These are phyloP conservation scores for Neoaliturus tenellus DNA, from an alignment of 2,888 invertebrate species.

Conservation along the genomic window DNA sequence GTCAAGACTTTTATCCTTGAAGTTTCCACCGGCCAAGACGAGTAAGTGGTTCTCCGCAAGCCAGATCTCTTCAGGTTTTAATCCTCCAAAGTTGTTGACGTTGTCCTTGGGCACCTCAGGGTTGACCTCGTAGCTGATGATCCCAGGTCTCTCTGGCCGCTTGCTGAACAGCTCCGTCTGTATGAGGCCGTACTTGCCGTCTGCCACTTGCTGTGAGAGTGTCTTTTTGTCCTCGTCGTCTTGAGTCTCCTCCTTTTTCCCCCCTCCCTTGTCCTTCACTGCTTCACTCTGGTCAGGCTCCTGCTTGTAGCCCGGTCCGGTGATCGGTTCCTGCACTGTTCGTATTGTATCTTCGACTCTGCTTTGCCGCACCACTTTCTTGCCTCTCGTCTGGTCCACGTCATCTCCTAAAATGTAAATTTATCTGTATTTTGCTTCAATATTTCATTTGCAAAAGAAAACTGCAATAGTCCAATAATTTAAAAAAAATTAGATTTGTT, in stretches of 20 bases:
- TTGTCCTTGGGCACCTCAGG: constrained; percentile 89
- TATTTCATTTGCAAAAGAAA: background rate
- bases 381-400: background rate
- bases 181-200: constrained; percentile 93
- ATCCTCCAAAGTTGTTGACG: constrained; percentile 86
- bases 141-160: constrained; percentile 84
- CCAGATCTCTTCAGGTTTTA: constrained; percentile 92
- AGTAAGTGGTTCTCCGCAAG: constrained; percentile 91
- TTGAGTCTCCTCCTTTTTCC: constrained; percentile 67
- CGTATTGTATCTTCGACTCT: constrained; percentile 31
- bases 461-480: no score
- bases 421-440: background rate
- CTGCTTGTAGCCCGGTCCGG: constrained; percentile 36
- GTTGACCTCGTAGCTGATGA: constrained; percentile 88
- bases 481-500: no score
- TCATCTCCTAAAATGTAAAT: constrained; percentile 27
- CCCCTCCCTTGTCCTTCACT: constrained; percentile 59
- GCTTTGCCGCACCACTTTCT: constrained; percentile 39
- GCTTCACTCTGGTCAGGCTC: constrained; percentile 71
- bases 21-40: constrained; percentile 87
- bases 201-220: constrained; percentile 91
- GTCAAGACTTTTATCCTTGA: constrained; percentile 69
- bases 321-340: constrained; percentile 31
- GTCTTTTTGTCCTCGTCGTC: constrained; percentile 88
- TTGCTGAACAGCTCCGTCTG: constrained; percentile 88